Percentiles rank a stretch among this genome's conserved stretches.
phyloP scores from a whole-genome alignment of 2,113 vertebrate genomes.

The Anas platyrhynchos region DNA sequence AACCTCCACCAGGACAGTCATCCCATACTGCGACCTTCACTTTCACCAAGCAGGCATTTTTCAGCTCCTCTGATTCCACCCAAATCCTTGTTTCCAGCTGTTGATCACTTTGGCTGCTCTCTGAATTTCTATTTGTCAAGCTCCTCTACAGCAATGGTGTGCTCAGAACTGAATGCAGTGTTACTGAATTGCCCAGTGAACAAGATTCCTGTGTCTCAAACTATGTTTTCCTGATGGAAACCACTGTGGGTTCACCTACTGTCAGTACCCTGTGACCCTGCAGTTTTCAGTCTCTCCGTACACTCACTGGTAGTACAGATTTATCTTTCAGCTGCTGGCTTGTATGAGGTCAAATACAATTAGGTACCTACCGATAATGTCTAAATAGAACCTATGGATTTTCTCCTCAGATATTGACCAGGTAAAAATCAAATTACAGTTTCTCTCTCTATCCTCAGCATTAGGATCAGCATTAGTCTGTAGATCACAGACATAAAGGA shows the following conservation, averaged over 20 bases:
- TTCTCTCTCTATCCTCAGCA: not conserved
- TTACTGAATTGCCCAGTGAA: not conserved
- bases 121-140: accelerated
- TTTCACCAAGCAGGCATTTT: not conserved
- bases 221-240: not conserved
- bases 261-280: not conserved
- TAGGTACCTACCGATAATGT: not conserved
- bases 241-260: not conserved
- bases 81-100: not conserved
- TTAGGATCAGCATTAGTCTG: not conserved
- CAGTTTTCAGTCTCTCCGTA: not conserved
- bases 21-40: not conserved
- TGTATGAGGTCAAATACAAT: not conserved
- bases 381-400: not conserved
- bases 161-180: not conserved
- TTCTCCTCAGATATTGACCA: not conserved
- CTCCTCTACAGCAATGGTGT: not conserved
- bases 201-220: not conserved
- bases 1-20: not conserved
- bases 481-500: not conserved
- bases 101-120: not conserved
- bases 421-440: not conserved
- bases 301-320: not conserved
- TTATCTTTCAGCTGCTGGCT: not conserved
- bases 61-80: not conserved